phyloP scores from a whole-genome alignment of 2,113 vertebrate species.

The Cynoglossus semilaevis region DNA sequence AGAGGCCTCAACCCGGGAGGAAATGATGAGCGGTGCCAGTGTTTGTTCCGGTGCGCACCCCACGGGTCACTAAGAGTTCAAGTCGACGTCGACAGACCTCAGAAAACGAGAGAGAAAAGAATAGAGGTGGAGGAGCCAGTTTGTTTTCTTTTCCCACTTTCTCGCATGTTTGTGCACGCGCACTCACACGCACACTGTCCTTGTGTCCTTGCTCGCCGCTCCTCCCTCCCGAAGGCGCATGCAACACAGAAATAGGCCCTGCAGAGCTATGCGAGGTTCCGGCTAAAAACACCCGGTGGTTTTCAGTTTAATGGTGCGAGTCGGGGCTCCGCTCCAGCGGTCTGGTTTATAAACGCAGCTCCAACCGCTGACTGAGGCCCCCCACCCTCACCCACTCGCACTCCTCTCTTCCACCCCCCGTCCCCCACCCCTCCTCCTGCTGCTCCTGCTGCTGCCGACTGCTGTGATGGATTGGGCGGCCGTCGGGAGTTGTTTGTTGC shows the following conservation, averaged over 20 bases:
- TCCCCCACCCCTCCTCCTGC: not conserved
- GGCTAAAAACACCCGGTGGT: constrained; percentile 58
- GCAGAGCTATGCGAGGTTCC: constrained; percentile 26
- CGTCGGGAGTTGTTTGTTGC: constrained; percentile 73
- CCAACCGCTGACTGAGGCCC: constrained; percentile 25
- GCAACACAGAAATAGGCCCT: constrained; percentile 10
- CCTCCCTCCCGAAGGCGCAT: not conserved
- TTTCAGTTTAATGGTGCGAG: constrained; percentile 71
- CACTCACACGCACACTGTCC: not conserved
- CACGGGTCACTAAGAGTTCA: constrained; percentile 87
- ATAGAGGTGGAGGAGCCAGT: not conserved
- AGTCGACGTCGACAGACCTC: constrained; percentile 52
- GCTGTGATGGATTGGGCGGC: constrained; percentile 65
- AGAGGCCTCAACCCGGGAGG: constrained; percentile 62
- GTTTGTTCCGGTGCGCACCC: constrained; percentile 80
- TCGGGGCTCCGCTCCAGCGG: constrained; percentile 67
- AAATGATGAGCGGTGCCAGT: constrained; percentile 82
- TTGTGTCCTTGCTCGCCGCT: constrained; percentile 2
- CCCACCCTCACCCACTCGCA: no score
- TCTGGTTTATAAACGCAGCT: constrained; percentile 62
- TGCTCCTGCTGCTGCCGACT: constrained; percentile 43
- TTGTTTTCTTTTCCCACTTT: constrained; percentile 1
- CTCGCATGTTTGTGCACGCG: not conserved
- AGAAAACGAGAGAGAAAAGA: constrained; percentile 28
- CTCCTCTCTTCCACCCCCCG: not conserved